Evolutionary conservation across 2,113 vertebrate species (phyloP).

Genomic region (Tetrax tetrax): DNA sequence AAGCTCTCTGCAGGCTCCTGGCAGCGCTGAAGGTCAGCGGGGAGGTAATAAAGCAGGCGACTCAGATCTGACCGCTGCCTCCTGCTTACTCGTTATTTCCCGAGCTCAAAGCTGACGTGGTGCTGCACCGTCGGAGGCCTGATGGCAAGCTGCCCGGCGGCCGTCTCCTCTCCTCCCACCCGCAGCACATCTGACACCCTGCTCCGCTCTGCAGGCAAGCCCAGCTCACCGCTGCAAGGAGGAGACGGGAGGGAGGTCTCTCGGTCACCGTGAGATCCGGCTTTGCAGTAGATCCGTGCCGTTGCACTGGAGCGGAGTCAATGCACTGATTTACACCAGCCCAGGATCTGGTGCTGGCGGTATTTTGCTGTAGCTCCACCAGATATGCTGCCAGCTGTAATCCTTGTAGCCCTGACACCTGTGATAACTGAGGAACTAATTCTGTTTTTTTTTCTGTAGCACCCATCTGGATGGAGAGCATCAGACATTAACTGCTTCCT

Average conservation of each 20-base stretch:
- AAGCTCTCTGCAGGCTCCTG: background rate
- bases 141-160: background rate
- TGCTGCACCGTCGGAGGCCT: background rate
- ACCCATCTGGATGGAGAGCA: background rate
- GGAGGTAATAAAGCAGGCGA: background rate
- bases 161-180: background rate
- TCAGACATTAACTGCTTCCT: background rate
- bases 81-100: background rate
- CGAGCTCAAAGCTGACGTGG: accelerated
- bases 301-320: background rate
- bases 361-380: background rate
- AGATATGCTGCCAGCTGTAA: background rate
- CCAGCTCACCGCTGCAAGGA: background rate
- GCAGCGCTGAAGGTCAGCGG: background rate
- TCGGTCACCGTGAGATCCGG: background rate
- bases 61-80: background rate
- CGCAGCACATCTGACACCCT: background rate
- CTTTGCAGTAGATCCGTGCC: background rate
- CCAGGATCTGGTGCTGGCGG: background rate
- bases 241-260: background rate
- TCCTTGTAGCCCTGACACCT: background rate
- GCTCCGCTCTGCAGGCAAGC: background rate
- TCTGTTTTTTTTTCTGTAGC: background rate
- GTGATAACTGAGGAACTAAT: background rate
- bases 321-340: background rate